Percentiles rank a stretch among this genome's conserved stretches.
Evolutionary conservation across 2,113 vertebrate species (phyloP).

Genomic region (human): DNA sequence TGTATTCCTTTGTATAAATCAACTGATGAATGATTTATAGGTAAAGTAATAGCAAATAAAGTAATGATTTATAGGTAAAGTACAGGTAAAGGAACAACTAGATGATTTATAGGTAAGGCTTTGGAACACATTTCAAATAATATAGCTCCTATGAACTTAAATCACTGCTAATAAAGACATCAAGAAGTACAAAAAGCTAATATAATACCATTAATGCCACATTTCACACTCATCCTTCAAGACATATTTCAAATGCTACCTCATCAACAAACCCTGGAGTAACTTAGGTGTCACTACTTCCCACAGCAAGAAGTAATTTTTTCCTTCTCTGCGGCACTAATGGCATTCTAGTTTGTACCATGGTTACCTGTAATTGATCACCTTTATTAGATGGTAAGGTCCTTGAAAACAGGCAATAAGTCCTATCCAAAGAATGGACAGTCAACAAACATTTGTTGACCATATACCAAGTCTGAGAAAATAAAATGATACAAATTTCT

Average conservation of each 20-base stretch:
- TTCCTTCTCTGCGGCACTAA: not conserved
- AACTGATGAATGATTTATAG: not conserved
- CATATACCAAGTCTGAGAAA: not conserved
- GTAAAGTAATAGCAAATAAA: not conserved
- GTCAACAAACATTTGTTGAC: not conserved
- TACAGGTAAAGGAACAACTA: no score
- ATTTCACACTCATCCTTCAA: slow-evolving; percentile 15
- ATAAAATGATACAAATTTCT: slow-evolving; percentile 34
- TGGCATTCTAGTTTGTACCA: not conserved
- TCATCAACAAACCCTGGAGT: not conserved
- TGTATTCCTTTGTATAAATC: slow-evolving; percentile 32
- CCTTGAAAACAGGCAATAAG: slow-evolving; percentile 25
- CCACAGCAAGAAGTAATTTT: not conserved
- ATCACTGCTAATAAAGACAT: slow-evolving; percentile 34
- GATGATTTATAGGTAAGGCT: not conserved
- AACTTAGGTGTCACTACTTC: not conserved
- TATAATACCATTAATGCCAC: not conserved
- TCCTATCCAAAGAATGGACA: slow-evolving; percentile 13
- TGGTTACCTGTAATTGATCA: not conserved
- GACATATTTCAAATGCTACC: not conserved
- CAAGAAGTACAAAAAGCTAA: not conserved
- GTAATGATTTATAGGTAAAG: not conserved
- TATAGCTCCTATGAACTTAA: not conserved
- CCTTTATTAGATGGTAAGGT: not conserved
- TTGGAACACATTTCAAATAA: slow-evolving; percentile 24